phyloP scores from a whole-genome alignment of 2,113 vertebrate genomes.

The Tachycineta bicolor region DNA sequence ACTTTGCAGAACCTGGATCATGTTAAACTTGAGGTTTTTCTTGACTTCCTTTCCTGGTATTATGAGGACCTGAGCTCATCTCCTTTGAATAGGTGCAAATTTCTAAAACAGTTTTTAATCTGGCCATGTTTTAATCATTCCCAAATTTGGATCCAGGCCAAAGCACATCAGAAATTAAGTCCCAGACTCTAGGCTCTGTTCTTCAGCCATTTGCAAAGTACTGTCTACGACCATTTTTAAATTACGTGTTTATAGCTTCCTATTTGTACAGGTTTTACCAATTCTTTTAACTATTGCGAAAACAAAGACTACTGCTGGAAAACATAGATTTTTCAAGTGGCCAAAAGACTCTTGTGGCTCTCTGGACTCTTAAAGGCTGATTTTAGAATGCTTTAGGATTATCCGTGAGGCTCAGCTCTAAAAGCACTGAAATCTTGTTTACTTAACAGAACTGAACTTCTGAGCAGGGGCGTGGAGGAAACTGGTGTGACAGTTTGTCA shows the following conservation, averaged over 20 bases:
- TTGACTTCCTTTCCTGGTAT: background rate
- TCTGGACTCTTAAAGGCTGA: background rate
- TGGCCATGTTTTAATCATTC: background rate
- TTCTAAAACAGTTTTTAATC: background rate
- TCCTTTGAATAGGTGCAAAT: background rate
- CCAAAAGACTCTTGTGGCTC: background rate
- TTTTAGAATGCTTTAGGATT: background rate
- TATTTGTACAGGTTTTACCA: background rate
- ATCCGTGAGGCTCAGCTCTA: background rate
- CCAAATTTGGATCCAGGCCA: background rate
- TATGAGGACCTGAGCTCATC: background rate
- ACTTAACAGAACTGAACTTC: background rate
- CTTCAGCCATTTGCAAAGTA: background rate
- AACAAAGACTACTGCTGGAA: background rate
- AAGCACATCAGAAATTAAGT: background rate
- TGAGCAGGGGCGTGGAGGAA: background rate
- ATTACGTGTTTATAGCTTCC: background rate
- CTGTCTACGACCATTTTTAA: background rate
- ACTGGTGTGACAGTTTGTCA: background rate
- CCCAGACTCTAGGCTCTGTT: background rate
- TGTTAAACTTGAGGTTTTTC: background rate
- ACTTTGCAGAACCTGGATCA: background rate
- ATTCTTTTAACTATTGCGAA: background rate
- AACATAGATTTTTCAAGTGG: background rate
- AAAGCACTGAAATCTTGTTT: background rate